These are phyloP conservation scores for Micrastur ruficollis DNA, from an alignment of 2,797 vertebrate species.

Conservation along the genomic window DNA sequence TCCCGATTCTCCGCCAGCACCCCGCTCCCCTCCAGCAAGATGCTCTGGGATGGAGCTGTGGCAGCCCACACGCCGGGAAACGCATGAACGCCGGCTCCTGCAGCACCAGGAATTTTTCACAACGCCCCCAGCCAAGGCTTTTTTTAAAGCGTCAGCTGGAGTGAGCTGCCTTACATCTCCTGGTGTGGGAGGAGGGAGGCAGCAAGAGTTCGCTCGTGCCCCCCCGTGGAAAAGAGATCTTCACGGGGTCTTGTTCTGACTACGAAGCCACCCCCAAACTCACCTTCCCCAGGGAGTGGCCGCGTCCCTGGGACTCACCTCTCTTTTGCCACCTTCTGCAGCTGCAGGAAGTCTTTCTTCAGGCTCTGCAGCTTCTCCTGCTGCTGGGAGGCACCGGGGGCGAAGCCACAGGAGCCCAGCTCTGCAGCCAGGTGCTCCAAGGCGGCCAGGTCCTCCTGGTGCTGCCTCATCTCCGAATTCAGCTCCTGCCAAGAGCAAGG, in stretches of 20 bases:
- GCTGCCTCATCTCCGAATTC: constrained; percentile 85
- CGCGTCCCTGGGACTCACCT: constrained; percentile 73
- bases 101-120: constrained; percentile 40
- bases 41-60: not conserved
- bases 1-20: not conserved
- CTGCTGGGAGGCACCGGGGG: constrained; percentile 77
- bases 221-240: not conserved
- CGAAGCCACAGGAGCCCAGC: constrained; percentile 79
- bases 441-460: constrained; percentile 81
- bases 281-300: not conserved
- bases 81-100: not conserved
- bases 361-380: constrained; percentile 82
- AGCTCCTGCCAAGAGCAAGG: constrained; percentile 81
- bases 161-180: not conserved
- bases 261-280: accelerated
- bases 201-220: not conserved
- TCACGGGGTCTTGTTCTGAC: not conserved
- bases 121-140: constrained; percentile 41
- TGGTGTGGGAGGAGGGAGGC: not conserved
- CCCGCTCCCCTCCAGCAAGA: not conserved
- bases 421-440: constrained; percentile 83
- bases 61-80: not conserved
- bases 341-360: constrained; percentile 83
- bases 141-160: constrained; percentile 56
- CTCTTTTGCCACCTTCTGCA: constrained; percentile 83